Conservation (phyloP, 2,888 invertebrate genomes). For the Trimorus sp. region DNA sequence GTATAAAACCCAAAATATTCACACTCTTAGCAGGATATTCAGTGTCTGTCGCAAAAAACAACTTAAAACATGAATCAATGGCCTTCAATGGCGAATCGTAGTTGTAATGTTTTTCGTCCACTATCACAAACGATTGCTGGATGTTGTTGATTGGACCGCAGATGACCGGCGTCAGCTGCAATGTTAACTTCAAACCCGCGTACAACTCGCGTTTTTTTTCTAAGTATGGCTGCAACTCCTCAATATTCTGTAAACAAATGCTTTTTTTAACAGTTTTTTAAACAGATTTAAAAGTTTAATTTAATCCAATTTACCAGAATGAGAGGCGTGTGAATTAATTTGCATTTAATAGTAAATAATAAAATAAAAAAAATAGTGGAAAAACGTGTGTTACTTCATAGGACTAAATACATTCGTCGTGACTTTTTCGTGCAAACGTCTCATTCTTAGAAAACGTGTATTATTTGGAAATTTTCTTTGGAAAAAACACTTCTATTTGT, state of each 20-base stretch:
- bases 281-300: no score
- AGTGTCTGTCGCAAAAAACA: slow-evolving; percentile 11
- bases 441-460: no score
- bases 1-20: slow-evolving; percentile 30
- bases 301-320: no score
- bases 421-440: no score
- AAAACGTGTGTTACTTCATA: no score
- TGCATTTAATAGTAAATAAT: no score
- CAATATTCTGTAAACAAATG: slow-evolving; percentile 26
- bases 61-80: slow-evolving; percentile 29
- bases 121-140: slow-evolving; percentile 9
- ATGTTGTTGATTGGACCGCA: slow-evolving; percentile 17
- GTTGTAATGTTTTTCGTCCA: slow-evolving; percentile 14
- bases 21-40: slow-evolving; percentile 13
- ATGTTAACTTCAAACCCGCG: slow-evolving; percentile 1
- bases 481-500: no score
- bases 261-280: no score
- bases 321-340: no score
- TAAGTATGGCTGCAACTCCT: slow-evolving; percentile 18
- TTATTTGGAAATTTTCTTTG: no score
- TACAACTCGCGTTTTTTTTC: slow-evolving; percentile 16
- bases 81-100: slow-evolving; percentile 15
- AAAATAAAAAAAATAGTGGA: no score
- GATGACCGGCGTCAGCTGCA: slow-evolving; percentile 15
- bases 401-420: no score